These are phyloP conservation scores for Helogale parvula DNA, from an alignment of 2,113 vertebrate genomes.

Conservation along the genomic window DNA sequence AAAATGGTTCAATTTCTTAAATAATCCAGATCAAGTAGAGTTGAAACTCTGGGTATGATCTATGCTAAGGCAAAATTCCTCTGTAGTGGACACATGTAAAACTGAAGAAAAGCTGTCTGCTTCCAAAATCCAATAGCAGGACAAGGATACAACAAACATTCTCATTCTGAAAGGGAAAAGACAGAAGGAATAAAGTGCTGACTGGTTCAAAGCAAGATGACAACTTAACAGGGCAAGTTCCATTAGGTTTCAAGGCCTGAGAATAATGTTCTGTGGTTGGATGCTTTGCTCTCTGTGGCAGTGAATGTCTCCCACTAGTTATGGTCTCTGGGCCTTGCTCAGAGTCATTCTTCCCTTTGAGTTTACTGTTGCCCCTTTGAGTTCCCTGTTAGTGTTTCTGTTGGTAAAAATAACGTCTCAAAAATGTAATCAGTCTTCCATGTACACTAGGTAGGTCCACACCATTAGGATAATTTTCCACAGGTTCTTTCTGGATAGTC, in stretches of 20 bases:
- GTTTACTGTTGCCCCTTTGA: neutral
- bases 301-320: neutral
- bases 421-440: neutral
- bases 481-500: neutral
- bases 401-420: neutral
- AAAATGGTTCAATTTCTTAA: neutral
- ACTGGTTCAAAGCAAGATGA: neutral
- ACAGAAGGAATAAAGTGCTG: neutral
- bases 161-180: neutral
- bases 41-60: neutral
- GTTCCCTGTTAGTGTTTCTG: neutral
- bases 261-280: neutral
- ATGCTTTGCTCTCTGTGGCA: neutral
- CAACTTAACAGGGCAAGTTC: neutral
- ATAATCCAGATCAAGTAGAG: neutral
- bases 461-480: neutral
- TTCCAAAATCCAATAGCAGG: neutral
- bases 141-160: neutral
- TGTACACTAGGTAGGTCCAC: neutral
- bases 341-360: neutral
- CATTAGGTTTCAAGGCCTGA: neutral
- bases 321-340: neutral
- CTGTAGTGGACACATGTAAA: neutral
- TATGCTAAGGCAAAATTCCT: neutral
- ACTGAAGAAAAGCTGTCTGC: neutral